Conservation (phyloP, 92 coral and sea anemone genomes). For the Phenganax subtilis region DNA sequence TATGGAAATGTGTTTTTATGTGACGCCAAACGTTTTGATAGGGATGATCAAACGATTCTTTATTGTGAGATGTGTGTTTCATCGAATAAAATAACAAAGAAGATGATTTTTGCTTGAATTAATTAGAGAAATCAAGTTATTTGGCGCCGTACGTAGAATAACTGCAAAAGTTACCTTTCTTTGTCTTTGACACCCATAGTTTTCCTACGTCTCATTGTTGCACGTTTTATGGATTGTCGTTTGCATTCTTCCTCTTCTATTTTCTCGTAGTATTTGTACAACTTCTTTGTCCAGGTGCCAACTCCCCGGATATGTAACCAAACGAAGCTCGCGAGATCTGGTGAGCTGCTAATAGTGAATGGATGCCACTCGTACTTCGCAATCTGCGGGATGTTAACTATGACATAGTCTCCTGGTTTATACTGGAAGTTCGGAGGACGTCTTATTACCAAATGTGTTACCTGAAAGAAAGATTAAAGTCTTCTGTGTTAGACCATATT, state of each 20-base stretch:
- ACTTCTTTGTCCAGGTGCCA: slow-evolving; percentile 73
- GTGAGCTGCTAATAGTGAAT: slow-evolving; percentile 75
- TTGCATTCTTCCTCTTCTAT: neutral
- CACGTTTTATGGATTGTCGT: slow-evolving; percentile 20
- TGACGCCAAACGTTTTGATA: no score
- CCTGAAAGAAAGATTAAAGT: neutral
- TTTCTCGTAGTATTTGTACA: slow-evolving; percentile 54
- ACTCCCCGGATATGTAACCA: slow-evolving; percentile 76
- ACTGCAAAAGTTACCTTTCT: neutral
- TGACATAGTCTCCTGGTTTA: slow-evolving; percentile 77
- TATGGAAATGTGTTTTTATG: no score
- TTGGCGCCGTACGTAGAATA: no score
- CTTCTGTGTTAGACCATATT: neutral
- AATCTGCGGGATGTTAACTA: slow-evolving; percentile 68
- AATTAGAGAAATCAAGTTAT: no score
- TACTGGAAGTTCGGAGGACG: slow-evolving; percentile 58
- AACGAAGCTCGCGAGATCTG: slow-evolving; percentile 58
- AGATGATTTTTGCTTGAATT: no score
- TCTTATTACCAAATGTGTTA: slow-evolving; percentile 30
- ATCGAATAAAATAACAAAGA: no score
- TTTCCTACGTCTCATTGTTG: slow-evolving; percentile 13
- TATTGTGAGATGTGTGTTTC: no score
- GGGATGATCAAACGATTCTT: no score
- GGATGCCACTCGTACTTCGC: slow-evolving; percentile 83
- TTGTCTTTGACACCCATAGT: neutral